Conservation (phyloP, 2,888 invertebrate species). For the Plagodis pulveraria region DNA sequence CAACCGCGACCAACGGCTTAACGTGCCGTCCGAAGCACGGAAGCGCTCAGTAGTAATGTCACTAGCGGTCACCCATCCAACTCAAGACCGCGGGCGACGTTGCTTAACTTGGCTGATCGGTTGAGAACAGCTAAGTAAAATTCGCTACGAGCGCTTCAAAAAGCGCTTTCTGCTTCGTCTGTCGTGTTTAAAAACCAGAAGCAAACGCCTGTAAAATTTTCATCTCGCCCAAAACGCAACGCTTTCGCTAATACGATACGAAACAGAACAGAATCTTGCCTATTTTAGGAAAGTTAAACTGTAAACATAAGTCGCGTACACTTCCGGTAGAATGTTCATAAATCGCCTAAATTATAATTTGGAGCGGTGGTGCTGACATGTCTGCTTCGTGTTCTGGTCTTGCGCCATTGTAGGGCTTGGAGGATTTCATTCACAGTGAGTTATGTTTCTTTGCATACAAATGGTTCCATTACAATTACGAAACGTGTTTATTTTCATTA, state of each 20-base stretch:
- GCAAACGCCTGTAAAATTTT: conserved; percentile 7
- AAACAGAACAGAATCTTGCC: conserved; percentile 40
- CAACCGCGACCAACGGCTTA: too few species aligned
- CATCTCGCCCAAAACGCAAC: conserved; percentile 7
- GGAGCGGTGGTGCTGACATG: conserved; percentile 20
- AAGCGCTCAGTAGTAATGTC: too few species aligned
- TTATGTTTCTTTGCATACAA: neutral
- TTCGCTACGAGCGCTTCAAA: too few species aligned
- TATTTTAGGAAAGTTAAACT: conserved; percentile 37
- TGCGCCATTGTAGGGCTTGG: conserved; percentile 6
- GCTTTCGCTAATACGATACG: conserved; percentile 30
- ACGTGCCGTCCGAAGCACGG: too few species aligned
- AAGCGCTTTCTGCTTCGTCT: neutral
- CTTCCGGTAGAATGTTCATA: conserved; percentile 39
- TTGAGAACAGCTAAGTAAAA: too few species aligned
- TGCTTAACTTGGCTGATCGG: too few species aligned
- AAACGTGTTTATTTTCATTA: neutral
- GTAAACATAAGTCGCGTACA: conserved; percentile 39
- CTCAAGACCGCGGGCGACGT: too few species aligned
- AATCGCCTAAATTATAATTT: conserved; percentile 41
- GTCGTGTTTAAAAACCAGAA: neutral
- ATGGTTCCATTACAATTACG: neutral
- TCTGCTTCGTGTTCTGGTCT: conserved; percentile 36
- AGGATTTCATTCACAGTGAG: neutral
- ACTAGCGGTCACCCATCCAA: too few species aligned